Evolutionary conservation across 2,888 invertebrate genomes (phyloP).

Genomic region (Coelinius sp.): DNA sequence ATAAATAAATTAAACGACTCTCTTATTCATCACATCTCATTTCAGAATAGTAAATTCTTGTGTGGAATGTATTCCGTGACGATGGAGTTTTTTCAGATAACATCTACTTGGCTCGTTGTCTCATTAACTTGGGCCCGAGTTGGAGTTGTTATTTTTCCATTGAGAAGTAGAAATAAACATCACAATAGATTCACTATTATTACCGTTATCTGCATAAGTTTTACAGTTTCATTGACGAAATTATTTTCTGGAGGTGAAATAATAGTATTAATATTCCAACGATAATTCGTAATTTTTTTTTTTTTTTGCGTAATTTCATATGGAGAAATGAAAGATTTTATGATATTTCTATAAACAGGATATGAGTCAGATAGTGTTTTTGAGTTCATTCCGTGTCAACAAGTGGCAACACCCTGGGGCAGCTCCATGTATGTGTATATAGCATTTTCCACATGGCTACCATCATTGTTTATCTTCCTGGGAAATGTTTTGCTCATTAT

Average conservation of each 20-base stretch:
- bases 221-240: constrained; percentile 62
- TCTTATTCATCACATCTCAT: not conserved
- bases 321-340: not conserved
- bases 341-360: constrained; percentile 51
- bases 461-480: constrained; percentile 63
- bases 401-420: constrained; percentile 61
- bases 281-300: not conserved
- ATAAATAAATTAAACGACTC: constrained; percentile 4
- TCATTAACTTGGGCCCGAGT: constrained; percentile 66
- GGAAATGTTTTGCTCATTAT: constrained; percentile 64
- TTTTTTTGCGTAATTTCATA: not conserved
- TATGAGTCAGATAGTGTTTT: constrained; percentile 68
- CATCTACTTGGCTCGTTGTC: constrained; percentile 68
- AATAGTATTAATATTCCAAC: not conserved
- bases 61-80: constrained; percentile 57
- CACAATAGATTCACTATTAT: constrained; percentile 53
- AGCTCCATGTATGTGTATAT: constrained; percentile 64
- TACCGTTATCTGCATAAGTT: constrained; percentile 52
- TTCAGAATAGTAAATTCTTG: constrained; percentile 57
- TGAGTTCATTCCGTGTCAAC: constrained; percentile 64
- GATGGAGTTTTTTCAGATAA: constrained; percentile 65
- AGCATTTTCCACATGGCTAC: constrained; percentile 67
- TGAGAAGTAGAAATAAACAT: constrained; percentile 49
- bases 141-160: constrained; percentile 58
- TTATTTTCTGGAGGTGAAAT: constrained; percentile 62